Conservation (phyloP, 2,888 invertebrate genomes). For the Agriopis leucophaearia region DNA sequence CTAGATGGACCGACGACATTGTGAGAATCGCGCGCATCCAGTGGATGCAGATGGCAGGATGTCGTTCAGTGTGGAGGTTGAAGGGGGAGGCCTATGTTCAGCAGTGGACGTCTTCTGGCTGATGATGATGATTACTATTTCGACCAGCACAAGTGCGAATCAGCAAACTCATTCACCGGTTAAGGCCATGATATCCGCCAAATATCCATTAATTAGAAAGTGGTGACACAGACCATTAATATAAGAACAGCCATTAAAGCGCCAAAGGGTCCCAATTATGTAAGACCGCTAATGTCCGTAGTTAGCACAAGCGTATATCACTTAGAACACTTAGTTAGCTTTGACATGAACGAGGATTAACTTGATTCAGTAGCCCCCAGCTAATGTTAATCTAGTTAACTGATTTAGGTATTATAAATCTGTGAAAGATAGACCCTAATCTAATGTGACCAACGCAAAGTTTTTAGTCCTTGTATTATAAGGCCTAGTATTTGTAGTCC, state of each 20-base stretch:
- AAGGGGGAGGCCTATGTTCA: too few species aligned
- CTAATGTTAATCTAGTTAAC: conserved; percentile 13
- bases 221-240: conserved; percentile 78
- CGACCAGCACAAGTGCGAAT: background rate
- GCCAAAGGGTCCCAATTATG: conserved; percentile 36
- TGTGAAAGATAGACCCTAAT: background rate
- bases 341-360: conserved; percentile 37
- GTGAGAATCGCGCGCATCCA: too few species aligned
- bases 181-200: conserved; percentile 77
- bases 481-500: too few species aligned
- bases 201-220: conserved; percentile 76
- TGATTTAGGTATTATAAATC: conserved; percentile 8
- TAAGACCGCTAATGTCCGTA: conserved; percentile 37
- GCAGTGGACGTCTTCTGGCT: too few species aligned
- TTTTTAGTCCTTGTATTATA: background rate
- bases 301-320: conserved; percentile 37
- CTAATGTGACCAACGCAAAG: background rate
- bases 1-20: too few species aligned
- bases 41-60: too few species aligned
- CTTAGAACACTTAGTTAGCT: conserved; percentile 32
- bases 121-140: background rate
- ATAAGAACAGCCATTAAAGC: conserved; percentile 65
- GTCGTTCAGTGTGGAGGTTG: too few species aligned
- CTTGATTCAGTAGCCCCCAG: conserved; percentile 29
- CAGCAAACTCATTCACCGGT: conserved; percentile 33